phyloP scores from a whole-genome alignment of 2,797 vertebrate species.

The Rousettus madagascariensis region DNA sequence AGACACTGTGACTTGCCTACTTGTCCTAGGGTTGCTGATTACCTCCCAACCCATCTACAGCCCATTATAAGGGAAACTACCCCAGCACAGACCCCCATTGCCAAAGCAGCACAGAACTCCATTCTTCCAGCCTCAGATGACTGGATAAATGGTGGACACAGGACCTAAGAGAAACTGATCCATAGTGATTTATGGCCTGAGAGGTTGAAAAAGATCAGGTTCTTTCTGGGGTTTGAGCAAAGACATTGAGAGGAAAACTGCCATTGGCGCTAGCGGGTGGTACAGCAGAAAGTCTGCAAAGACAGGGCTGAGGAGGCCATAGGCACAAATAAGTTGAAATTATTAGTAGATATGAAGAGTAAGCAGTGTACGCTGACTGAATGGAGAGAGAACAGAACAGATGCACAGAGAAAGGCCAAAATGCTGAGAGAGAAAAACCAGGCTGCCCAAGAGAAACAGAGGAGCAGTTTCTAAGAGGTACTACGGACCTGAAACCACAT shows the following conservation, averaged over 20 bases:
- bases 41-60: background rate
- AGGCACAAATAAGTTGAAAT: background rate
- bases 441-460: background rate
- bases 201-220: background rate
- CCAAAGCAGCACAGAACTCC: background rate
- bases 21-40: background rate
- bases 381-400: background rate
- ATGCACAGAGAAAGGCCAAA: background rate
- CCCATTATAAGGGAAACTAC: background rate
- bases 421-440: background rate
- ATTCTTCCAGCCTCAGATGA: background rate
- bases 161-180: background rate
- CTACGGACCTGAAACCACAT: background rate
- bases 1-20: background rate
- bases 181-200: too few species aligned
- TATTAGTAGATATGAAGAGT: background rate
- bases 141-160: accelerated
- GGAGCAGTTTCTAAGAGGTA: background rate
- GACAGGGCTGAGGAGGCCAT: background rate
- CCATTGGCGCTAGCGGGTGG: background rate
- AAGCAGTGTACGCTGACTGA: background rate
- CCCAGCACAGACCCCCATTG: too few species aligned
- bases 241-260: background rate
- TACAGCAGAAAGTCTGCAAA: background rate
- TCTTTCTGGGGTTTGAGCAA: background rate